Conservation (phyloP, 2,888 invertebrate genomes). For the Aethes cnicana region DNA sequence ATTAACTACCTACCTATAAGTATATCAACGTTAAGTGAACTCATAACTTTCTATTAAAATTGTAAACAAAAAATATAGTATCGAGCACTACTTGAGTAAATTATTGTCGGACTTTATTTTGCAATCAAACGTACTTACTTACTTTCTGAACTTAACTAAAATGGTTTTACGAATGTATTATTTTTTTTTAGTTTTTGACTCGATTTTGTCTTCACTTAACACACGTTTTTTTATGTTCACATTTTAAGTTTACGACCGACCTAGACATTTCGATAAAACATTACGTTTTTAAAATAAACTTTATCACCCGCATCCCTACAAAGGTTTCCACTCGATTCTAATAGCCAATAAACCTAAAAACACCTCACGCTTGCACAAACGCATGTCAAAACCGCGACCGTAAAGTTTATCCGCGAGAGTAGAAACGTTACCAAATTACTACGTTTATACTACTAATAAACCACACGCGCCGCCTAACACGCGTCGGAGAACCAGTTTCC, state of each 20-base stretch:
- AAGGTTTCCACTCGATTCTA: constrained; percentile 71
- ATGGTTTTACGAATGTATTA: too few relatives aligned
- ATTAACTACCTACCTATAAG: too few relatives aligned
- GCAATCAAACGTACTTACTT: too few relatives aligned
- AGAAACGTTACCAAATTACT: constrained; percentile 69
- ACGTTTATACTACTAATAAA: constrained; percentile 54
- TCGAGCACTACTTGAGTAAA: too few relatives aligned
- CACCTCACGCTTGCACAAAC: constrained; percentile 76
- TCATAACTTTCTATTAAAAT: too few relatives aligned
- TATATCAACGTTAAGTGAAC: too few relatives aligned
- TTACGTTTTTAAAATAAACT: constrained; percentile 43
- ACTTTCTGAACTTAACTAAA: too few relatives aligned
- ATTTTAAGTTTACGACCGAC: constrained; percentile 2
- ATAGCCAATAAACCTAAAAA: constrained; percentile 75
- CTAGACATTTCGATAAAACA: background rate
- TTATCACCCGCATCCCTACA: constrained; percentile 65
- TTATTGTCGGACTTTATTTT: too few relatives aligned
- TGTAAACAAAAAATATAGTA: too few relatives aligned
- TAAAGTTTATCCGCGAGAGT: constrained; percentile 65
- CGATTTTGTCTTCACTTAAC: background rate
- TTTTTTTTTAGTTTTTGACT: background rate
- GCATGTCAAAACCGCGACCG: constrained; percentile 70
- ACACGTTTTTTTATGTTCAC: background rate
- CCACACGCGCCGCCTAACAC: constrained; percentile 71
- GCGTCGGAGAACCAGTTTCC: constrained; percentile 57